Evolutionary conservation across 2,888 invertebrate species (phyloP).

Genomic region (Syrphus vitripennis): DNA sequence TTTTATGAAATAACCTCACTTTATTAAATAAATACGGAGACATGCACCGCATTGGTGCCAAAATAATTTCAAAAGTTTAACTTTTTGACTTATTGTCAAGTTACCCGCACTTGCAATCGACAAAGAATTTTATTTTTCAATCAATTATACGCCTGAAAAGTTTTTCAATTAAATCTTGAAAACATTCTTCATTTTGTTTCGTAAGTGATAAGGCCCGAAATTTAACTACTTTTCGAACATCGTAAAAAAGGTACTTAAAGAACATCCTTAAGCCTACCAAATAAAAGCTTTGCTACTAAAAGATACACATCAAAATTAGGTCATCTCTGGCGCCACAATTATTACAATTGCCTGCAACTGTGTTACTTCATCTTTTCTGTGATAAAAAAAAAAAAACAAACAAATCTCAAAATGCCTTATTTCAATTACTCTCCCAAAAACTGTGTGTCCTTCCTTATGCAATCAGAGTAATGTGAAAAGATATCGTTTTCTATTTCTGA

Average conservation of each 20-base stretch:
- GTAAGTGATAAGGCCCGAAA: background rate
- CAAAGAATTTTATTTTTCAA: no score
- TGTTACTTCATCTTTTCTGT: background rate
- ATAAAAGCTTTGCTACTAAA: background rate
- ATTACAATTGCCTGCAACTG: background rate
- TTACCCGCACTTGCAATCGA: no score
- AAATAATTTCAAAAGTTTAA: no score
- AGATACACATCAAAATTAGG: background rate
- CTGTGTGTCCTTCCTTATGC: conserved; percentile 30
- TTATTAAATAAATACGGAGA: no score
- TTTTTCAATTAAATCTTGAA: no score
- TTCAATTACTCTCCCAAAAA: conserved; percentile 60
- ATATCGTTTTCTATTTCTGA: conserved; percentile 49
- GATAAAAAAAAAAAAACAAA: background rate
- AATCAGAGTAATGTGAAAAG: conserved; percentile 55
- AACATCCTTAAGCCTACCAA: background rate
- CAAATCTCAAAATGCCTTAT: conserved; percentile 32
- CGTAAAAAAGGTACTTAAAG: background rate
- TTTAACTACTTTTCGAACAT: background rate
- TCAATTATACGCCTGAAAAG: no score
- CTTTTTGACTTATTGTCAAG: no score
- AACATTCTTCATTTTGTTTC: no score
- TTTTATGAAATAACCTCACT: no score
- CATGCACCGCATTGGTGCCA: no score
- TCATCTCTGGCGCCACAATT: conserved; percentile 46